Base-by-base conservation (phyloP, 92 coral and sea anemone genomes). In the Montipora capitata region DNA sequence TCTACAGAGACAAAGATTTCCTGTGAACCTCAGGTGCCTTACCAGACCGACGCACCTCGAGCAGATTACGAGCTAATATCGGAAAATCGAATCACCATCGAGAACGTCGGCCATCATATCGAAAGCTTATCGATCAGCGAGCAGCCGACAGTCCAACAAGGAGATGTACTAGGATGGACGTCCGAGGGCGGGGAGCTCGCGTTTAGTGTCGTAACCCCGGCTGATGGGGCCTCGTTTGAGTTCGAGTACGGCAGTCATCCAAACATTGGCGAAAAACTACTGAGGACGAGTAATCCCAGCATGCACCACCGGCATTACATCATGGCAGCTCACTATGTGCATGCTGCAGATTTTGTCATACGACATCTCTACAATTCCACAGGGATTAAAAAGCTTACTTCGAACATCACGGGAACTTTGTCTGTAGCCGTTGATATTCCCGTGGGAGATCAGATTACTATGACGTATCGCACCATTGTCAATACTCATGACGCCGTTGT, bases 101-200 rank as follows among this genome's bases (percentile, higher is more conserved):
- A 86, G 51, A 58, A 49, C 5, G 58, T 92, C 38, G 99, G 99
- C 3, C 94, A 96, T 62, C 98, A 97, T 58, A 90, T 97, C 63
- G 70, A 86, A 41, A 79, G 82, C 40, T 45, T 96, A 9, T 84
- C 90, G 18, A 70, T 69, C 14, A 74, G 75, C 3, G 80, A 96
- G 10, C 96, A 88, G 44, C 79, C 90, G 11, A 17, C 57, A 1
- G 94, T 97, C 12, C 18, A 72, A 17, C 61, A 88, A 52, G 94
- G 96, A 1, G 99, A 96, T 78, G 91, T 95, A 2, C 81, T 97
- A 9, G 99, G 98, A 4, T 93, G 97, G 95, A 84, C 86, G 3
- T 89, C 96, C 8, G 94, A 81, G 5, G 95, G 98, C 4, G 99
- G 95, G 9, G 84, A 82, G 20, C 94, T 97, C 7, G 95, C 95